Base-by-base conservation (phyloP, 2,888 invertebrate genomes). In the Aproaerema taeniolella region DNA sequence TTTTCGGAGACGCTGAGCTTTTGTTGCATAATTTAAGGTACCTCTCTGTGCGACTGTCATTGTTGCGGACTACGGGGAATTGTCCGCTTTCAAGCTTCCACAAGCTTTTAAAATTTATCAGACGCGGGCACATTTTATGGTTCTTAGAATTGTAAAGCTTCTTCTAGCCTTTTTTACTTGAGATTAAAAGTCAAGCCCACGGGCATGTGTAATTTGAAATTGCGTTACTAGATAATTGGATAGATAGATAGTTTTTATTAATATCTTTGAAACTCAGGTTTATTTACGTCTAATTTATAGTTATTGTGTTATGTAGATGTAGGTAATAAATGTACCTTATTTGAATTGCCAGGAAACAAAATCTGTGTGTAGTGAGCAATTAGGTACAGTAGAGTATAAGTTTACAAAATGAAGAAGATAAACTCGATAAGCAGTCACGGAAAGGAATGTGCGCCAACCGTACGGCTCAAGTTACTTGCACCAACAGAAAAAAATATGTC, bases 1-100 rank as follows among this genome's bases (percentile, higher is more conserved):
- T 59, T 60, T 60, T 57, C 41, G 50, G 47, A 51, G 50, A 54
- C 54, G 47, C 46, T 45, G 46, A 50, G 46, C 52, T 51, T 55
- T 57, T 57, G 58, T 58, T 60, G 58, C 56, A 57, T 59, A 61
- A 61, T 60, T 59, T 56, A 51, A 46, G 43, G 50, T 52, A 51
- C 43, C 42, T 42, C 43, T 33, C 40, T 39, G 41, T 45, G 41
- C 40, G 43, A 33, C 44, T 46, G 43, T 49, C 54, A 47, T 52
- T 52, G 40, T 48, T 43, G 45, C 34, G 25, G 34, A 24, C 30
- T 39, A 36, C 29, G 33, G 30, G 26, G 36, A 36, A 42, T 36
- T 35, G 42, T 36, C 30, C 15, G 31, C 24, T 20, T 42, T 35
- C 34, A 31, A 38, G 15, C 17, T 17, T 15, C 28, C 24, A 28